These are phyloP conservation scores for Ips nitidus DNA, from an alignment of 1,140 invertebrate species.

Conservation along the genomic window DNA sequence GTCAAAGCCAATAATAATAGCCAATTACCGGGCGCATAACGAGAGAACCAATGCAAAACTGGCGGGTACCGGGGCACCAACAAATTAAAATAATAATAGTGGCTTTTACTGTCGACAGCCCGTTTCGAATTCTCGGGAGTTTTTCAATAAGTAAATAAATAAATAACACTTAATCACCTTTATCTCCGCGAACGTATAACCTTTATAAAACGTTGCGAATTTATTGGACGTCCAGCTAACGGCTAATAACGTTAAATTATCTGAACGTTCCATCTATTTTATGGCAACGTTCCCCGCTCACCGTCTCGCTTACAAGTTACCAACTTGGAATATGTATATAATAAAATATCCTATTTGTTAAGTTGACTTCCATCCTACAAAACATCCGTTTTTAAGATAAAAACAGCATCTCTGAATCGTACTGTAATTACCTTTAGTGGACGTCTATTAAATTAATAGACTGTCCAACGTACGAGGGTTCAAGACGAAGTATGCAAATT, in stretches of 20 bases:
- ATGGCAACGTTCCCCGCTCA: conserved; percentile 25
- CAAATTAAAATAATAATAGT: conserved; percentile 33
- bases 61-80: conserved; percentile 1
- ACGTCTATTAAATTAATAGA: background rate
- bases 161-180: conserved; percentile 33
- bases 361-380: conserved; percentile 20
- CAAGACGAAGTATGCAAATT: too few species aligned
- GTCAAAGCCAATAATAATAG: conserved; percentile 7
- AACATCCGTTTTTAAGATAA: conserved; percentile 10
- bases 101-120: conserved; percentile 10
- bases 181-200: conserved; percentile 22
- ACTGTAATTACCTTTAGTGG: conserved; percentile 8
- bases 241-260: conserved; percentile 31
- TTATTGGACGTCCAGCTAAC: conserved; percentile 30
- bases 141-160: conserved; percentile 34
- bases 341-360: conserved; percentile 27
- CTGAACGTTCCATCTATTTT: conserved; percentile 30
- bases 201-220: conserved; percentile 28
- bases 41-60: conserved; percentile 12
- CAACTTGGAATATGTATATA: conserved; percentile 25
- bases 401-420: conserved; percentile 12
- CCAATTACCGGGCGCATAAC: conserved; percentile 4
- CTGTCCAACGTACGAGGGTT: too few species aligned
- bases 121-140: conserved; percentile 16
- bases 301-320: conserved; percentile 8